Evolutionary conservation across 2,888 invertebrate genomes (phyloP).

Genomic region (Sesia apiformis): DNA sequence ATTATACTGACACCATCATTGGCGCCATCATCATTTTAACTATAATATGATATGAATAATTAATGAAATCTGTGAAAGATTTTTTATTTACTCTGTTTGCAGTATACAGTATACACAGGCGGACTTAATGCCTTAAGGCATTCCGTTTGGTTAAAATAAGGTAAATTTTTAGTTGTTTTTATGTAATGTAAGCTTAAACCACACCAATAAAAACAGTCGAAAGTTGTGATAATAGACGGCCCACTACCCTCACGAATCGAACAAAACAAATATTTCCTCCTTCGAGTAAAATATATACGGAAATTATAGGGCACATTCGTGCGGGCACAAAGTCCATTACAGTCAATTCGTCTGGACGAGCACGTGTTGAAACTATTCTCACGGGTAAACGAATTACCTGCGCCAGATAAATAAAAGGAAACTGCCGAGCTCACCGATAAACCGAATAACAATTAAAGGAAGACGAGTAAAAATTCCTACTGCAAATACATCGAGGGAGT

Average conservation of each 20-base stretch:
- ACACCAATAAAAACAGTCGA: too few relatives aligned
- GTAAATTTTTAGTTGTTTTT: too few relatives aligned
- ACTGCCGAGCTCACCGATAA: slow-evolving; percentile 28
- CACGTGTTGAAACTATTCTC: slow-evolving; percentile 68
- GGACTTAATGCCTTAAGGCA: too few relatives aligned
- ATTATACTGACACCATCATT: too few relatives aligned
- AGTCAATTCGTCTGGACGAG: slow-evolving; percentile 60
- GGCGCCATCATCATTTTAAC: too few relatives aligned
- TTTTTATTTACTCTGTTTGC: too few relatives aligned
- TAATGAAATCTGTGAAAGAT: too few relatives aligned
- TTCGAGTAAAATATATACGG: slow-evolving; percentile 22
- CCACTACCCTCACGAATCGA: slow-evolving; percentile 3
- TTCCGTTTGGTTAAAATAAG: too few relatives aligned
- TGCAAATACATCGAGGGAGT: not conserved
- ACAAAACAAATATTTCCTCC: slow-evolving; percentile 30
- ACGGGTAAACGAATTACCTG: slow-evolving; percentile 66
- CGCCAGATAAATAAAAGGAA: slow-evolving; percentile 54
- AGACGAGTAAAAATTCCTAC: slow-evolving; percentile 8
- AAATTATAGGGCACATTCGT: slow-evolving; percentile 28
- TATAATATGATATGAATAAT: too few relatives aligned
- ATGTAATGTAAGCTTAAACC: too few relatives aligned
- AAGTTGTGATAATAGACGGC: too few relatives aligned
- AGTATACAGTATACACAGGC: too few relatives aligned
- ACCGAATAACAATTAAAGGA: slow-evolving; percentile 52
- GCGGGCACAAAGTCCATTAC: slow-evolving; percentile 62